These are phyloP conservation scores for Aplysia californica DNA, from an alignment of 1,140 invertebrate genomes.

Conservation along the genomic window DNA sequence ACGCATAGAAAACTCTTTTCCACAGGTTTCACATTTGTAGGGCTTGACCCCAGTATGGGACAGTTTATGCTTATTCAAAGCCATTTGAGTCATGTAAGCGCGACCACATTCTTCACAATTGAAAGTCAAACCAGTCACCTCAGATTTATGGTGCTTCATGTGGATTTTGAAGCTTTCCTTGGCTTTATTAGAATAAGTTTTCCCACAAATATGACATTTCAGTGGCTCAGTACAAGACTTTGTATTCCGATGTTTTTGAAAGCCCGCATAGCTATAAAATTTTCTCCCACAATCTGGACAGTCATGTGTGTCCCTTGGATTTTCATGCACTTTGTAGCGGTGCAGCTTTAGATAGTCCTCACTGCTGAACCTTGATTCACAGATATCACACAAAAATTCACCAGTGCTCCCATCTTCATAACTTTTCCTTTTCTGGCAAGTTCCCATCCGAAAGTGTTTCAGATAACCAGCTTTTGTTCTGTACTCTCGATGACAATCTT, in stretches of 20 bases:
- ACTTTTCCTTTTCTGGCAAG: slow-evolving; percentile 30
- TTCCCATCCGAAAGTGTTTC: slow-evolving; percentile 36
- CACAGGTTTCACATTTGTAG: slow-evolving; percentile 30
- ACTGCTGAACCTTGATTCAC: slow-evolving; percentile 25
- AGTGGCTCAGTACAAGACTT: slow-evolving; percentile 31
- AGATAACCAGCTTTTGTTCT: slow-evolving; percentile 31
- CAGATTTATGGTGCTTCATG: slow-evolving; percentile 33
- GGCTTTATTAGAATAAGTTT: slow-evolving; percentile 34
- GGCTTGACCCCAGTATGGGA: slow-evolving; percentile 23
- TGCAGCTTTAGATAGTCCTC: slow-evolving; percentile 27
- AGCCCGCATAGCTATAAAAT: slow-evolving; percentile 33
- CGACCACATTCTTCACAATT: slow-evolving; percentile 37
- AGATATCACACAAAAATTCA: slow-evolving; percentile 26
- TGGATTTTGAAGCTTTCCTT: slow-evolving; percentile 37
- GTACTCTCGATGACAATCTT: slow-evolving; percentile 30
- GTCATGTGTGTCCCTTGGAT: slow-evolving; percentile 23
- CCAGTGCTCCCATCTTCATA: slow-evolving; percentile 31
- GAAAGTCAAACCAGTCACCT: slow-evolving; percentile 29
- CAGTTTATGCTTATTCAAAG: slow-evolving; percentile 30
- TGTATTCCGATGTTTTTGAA: slow-evolving; percentile 22
- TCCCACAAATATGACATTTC: slow-evolving; percentile 32
- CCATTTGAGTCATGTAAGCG: slow-evolving; percentile 31
- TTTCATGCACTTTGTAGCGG: slow-evolving; percentile 35
- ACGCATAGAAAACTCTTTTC: slow-evolving; percentile 33
- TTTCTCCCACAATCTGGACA: slow-evolving; percentile 31